Base-by-base conservation (phyloP, 1,140 invertebrate genomes). In the Probaryconus sp. region DNA sequence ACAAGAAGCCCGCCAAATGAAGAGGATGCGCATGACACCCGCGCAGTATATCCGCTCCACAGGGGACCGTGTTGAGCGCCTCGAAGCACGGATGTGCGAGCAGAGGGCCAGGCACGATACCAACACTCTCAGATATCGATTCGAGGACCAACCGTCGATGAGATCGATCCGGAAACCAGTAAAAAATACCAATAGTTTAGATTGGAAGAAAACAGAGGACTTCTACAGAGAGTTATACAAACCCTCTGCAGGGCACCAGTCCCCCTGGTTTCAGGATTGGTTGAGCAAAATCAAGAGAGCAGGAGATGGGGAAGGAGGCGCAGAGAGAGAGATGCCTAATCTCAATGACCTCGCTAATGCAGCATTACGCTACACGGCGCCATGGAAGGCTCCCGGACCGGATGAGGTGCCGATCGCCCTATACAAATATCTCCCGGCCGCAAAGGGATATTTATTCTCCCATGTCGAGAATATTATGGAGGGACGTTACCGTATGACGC, bases 311-410 rank as follows among this genome's bases (percentile, higher is more conserved):
- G n/a, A n/a, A n/a, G n/a, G n/a, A n/a, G n/a, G n/a, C n/a, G n/a
- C n/a, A n/a, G n/a, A n/a, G n/a, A n/a, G n/a, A n/a, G n/a, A n/a
- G n/a, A n/a, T n/a, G n/a, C n/a, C n/a, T n/a, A n/a, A n/a, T n/a
- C n/a, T n/a, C n/a, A n/a, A n/a, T n/a, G n/a, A 24, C 21, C 21
- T 24, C 21, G 7, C 7, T 24, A 24, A 3, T 3, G 21, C 3
- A 24, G 21, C 21, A 24, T 24, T 24, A 7, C 21, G 21, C 7
- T 7, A 43, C 18, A 21, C 40, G 20, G 20, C 17, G 10, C 28
- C 68, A 1, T 71, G 68, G 68, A 71, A 71, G 42, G 33, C 58
- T 3, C 38, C 56, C 1, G 68, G 68, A 7, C 11, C 13, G 14
- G 64, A 69, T 21, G 55, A 31, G 3, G 43, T 65, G 5, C 60